Base-by-base conservation (phyloP, 2,797 vertebrate genomes). In the Alcedo quadribrachys region DNA sequence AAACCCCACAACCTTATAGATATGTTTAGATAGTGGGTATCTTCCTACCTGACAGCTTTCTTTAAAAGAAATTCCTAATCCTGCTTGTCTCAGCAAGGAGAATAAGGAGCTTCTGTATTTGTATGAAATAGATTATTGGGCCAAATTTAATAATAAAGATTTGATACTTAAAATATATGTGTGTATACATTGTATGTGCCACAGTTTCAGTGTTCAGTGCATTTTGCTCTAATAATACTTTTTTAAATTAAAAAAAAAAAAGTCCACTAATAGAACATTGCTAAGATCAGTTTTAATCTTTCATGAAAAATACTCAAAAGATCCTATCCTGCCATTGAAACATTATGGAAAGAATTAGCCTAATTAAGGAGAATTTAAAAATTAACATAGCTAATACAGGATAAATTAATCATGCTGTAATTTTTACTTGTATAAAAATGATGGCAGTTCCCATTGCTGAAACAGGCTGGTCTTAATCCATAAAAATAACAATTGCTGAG, bases 61-160 rank as follows among this genome's bases (percentile, higher is more conserved):
- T 92, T 27, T 61, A 68, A 84, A 96, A 95, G 81, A 78, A 80
- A 30, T 54, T 17, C 43, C 75, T 87, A 81, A 71, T 92, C 85
- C 48, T 94, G 2, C 89, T 78, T 95, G 62, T 81, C 66, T 90
- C 92, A 84, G 71, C 79, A 90, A 73, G 76, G 81, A 82, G 73
- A 94, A 35, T 66, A 81, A 95, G 43, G n/a, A 81, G 58, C 32
- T 92, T 67, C 51, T 69, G 62, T 73, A 45, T 61, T 69, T 71
- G 6, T 91, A 50, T 88, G 62, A 73, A 73, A 86, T 66, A 24
- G 92, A 88, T 84, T 93, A 69, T 79, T 75, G 28, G 48, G 68
- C 54, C 82, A 89, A 93, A 87, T 63, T 70, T 76, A 75, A 50
- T 40, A 91, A 32, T 63, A 67, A 75, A 89, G 30, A 93, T 78